Evolutionary conservation across 1,140 invertebrate species (phyloP), one percentile per base, ranked within the genome.

Genomic region (Camponotus vicinus): DNA sequence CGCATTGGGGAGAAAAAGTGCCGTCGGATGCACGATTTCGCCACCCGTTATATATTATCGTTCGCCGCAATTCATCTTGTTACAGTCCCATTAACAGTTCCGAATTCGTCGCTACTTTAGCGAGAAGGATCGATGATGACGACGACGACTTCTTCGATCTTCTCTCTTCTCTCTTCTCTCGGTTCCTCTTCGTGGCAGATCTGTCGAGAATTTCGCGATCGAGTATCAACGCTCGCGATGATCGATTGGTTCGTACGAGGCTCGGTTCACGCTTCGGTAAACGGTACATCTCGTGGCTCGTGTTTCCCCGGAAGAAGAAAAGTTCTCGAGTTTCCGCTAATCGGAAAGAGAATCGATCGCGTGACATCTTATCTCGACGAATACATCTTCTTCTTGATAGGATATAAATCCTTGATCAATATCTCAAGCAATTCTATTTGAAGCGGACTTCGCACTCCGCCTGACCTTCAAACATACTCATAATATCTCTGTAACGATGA

Each of bases 1-100:
- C 34, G 27, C 49, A 52, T 52, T 37, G 61, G 69, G 57, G 69
- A 63, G 69, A 57, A 75, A 75, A 75, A 83, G 79, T 83, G 79
- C 79, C 79, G 13, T 49, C 15, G 6, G 13, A 13, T 49, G 34
- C 45, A 45, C 69, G 69, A 42, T 71, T 15, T 52, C 32, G 32
- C 4, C 8, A 49, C 11, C 13, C 18, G 9, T 73, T 49, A 63
- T 49, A n/a, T 61, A 57, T 15, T 32, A 73, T 52, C 18, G 13
- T 45, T 73, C 32, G 27, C 27, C 15, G 49, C 69, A 5, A 49
- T 49, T 52, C 49, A 3, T 55, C 27, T 71, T 18, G 15, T 32
- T 34, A 42, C 18, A 18, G 3, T 63, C 37, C 21, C 13, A 57
- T 13, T 37, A 40, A 42, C 34, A 18, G n/a, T 76, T 42, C 52